These are phyloP conservation scores for Melolontha melolontha DNA, from an alignment of 2,888 invertebrate species.

Conservation along the genomic window DNA sequence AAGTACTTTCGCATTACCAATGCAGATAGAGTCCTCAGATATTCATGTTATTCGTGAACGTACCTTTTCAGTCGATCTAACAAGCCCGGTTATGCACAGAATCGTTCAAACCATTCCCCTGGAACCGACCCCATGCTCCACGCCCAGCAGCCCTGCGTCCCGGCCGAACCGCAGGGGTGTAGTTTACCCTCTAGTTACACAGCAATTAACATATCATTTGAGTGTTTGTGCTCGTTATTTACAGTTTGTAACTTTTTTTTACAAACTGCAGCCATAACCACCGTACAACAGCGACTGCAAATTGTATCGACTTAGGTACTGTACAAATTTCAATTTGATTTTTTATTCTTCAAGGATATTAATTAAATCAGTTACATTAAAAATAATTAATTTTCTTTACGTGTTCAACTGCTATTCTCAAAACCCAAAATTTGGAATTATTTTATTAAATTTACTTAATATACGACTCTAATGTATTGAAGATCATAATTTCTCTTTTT, in stretches of 20 bases:
- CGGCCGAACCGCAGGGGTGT: conserved; percentile 11
- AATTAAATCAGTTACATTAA: too few species aligned
- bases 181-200: conserved; percentile 61
- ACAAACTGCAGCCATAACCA: too few species aligned
- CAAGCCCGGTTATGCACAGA: conserved; percentile 51
- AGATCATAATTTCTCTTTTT: too few species aligned
- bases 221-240: conserved; percentile 60
- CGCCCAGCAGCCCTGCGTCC: not conserved
- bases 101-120: conserved; percentile 26
- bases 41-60: conserved; percentile 63
- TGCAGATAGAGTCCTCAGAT: conserved; percentile 49
- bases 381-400: too few species aligned
- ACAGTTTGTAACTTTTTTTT: conserved; percentile 44
- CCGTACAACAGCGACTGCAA: too few species aligned
- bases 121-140: not conserved
- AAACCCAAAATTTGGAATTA: too few species aligned
- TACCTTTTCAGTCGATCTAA: conserved; percentile 61
- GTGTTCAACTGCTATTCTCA: too few species aligned
- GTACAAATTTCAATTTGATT: too few species aligned
- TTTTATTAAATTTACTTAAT: too few species aligned
- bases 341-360: too few species aligned
- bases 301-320: too few species aligned
- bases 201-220: conserved; percentile 63
- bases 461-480: too few species aligned
- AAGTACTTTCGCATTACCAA: conserved; percentile 47